A percentile compares a stretch with the other conserved stretches of the same genome.
These are phyloP conservation scores for Agrotis ipsilon DNA, from an alignment of 2,888 invertebrate species.

Conservation along the genomic window DNA sequence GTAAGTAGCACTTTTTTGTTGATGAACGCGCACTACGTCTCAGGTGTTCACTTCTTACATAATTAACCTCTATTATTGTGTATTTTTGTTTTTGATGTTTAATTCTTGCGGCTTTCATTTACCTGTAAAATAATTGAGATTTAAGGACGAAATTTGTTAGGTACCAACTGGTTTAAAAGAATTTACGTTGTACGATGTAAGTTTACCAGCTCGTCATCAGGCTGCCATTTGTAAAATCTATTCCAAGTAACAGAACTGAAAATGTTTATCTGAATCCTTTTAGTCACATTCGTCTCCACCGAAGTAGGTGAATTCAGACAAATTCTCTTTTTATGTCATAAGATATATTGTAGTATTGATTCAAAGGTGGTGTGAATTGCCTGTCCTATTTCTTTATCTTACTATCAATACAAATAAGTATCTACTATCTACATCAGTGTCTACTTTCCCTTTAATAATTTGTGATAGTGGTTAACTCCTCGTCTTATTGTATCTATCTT, in stretches of 20 bases:
- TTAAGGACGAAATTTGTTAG: not conserved
- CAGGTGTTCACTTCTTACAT: slow-evolving; percentile 81
- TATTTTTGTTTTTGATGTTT: slow-evolving; percentile 15
- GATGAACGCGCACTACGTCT: slow-evolving; percentile 55
- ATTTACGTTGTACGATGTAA: not conserved
- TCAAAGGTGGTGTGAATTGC: not conserved
- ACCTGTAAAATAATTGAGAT: not conserved
- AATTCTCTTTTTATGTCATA: not conserved
- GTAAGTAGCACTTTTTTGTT: slow-evolving; percentile 89
- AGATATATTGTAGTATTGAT: not conserved
- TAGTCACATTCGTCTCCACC: not conserved
- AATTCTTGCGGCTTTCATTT: slow-evolving; percentile 3
- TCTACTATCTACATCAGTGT: not conserved
- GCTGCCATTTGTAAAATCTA: slow-evolving; percentile 36
- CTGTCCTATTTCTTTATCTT: slow-evolving; percentile 19
- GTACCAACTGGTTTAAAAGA: not conserved
- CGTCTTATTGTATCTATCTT: too few species aligned
- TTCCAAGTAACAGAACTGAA: slow-evolving; percentile 9
- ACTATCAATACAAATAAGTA: not conserved
- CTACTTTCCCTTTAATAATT: not conserved
- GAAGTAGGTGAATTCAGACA: not conserved
- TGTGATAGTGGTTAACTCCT: too few species aligned
- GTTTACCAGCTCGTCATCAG: not conserved
- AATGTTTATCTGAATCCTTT: not conserved
- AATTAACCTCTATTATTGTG: slow-evolving; percentile 82